These are phyloP conservation scores for Benitochromis conjunctus DNA, from an alignment of 2,113 vertebrate genomes.

Conservation along the genomic window DNA sequence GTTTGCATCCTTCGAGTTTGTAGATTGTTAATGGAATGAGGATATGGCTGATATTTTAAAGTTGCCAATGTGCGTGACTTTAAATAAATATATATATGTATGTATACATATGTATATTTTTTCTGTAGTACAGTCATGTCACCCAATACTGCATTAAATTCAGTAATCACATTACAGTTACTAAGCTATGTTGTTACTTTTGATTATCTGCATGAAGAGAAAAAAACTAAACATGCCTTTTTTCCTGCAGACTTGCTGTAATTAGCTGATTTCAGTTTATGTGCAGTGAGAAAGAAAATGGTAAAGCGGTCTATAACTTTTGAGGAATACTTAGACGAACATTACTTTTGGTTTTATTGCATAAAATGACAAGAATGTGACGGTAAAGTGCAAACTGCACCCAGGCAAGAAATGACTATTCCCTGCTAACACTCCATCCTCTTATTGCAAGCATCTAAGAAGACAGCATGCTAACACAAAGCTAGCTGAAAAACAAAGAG, in stretches of 20 bases:
- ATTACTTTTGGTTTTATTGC: background rate
- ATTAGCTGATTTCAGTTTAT: background rate
- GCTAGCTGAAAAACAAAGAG: background rate
- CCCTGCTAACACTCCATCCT: background rate
- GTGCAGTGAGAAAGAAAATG: background rate
- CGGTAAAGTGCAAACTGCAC: background rate
- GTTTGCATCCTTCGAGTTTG: conserved; percentile 28
- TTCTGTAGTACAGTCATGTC: background rate
- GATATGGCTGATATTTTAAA: background rate
- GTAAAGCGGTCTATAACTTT: background rate
- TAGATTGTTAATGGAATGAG: conserved; percentile 12
- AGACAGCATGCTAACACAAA: background rate
- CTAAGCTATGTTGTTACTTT: background rate
- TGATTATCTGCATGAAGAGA: background rate
- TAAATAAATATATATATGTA: background rate
- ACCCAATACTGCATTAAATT: background rate
- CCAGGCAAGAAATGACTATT: background rate
- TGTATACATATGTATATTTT: background rate
- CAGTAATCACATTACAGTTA: background rate
- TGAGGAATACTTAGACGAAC: background rate
- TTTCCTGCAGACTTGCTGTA: background rate
- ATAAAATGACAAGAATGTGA: background rate
- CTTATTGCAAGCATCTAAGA: background rate
- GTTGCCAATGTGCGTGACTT: background rate
- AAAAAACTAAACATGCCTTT: background rate